These are phyloP conservation scores for Myrmecobius fasciatus DNA, from an alignment of 2,113 vertebrate species.

Conservation along the genomic window DNA sequence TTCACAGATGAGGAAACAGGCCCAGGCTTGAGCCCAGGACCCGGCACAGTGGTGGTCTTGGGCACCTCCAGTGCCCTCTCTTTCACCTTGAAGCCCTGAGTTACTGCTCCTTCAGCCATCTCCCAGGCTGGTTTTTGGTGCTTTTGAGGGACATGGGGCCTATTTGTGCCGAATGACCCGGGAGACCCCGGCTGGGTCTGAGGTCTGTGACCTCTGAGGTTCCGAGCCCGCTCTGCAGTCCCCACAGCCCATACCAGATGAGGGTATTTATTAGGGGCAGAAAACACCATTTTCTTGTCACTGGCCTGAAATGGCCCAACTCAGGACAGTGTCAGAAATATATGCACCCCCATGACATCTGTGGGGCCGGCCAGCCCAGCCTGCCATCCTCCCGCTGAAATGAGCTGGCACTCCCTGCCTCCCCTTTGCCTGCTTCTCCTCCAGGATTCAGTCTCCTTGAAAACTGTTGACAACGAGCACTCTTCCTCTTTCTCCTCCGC, in stretches of 20 bases:
- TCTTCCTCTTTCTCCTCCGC: slow-evolving; percentile 32
- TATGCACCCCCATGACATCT: slow-evolving; percentile 66
- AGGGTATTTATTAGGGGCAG: slow-evolving; percentile 51
- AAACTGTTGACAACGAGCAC: slow-evolving; percentile 22
- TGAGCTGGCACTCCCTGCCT: neutral
- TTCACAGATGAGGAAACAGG: no score
- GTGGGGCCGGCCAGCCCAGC: neutral
- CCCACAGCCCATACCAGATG: neutral
- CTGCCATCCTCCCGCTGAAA: slow-evolving; percentile 18
- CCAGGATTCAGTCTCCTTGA: neutral
- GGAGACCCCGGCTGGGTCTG: no score
- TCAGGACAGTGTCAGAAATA: slow-evolving; percentile 61
- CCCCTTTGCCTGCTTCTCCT: slow-evolving; percentile 15
- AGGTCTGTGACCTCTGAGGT: no score
- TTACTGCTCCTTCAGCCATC: no score
- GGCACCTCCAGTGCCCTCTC: no score
- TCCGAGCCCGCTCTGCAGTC: neutral
- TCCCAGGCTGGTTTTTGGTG: no score
- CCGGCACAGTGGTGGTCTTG: no score
- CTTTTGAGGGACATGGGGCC: no score
- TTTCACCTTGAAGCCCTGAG: no score
- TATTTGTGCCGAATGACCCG: no score
- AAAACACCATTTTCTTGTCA: slow-evolving; percentile 65
- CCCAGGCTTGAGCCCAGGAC: no score
- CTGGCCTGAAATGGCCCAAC: slow-evolving; percentile 48